These are phyloP conservation scores for Xiphorhynchus erythropygius DNA, from an alignment of 2,797 vertebrate genomes.

Conservation along the genomic window DNA sequence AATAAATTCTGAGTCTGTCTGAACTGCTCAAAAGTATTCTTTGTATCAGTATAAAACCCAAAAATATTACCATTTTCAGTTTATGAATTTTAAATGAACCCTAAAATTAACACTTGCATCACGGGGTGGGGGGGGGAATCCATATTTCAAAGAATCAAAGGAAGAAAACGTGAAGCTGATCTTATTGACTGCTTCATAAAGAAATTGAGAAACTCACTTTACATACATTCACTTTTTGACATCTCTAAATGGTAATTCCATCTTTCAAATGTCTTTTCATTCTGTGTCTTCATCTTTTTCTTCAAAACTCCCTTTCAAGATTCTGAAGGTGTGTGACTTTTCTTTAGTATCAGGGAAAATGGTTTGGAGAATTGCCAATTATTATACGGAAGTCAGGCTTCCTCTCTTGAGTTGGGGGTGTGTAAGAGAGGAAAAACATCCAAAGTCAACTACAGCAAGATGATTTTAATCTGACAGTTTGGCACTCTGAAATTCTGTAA, in stretches of 20 bases:
- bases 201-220: constrained; percentile 3
- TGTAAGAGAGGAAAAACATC: neutral
- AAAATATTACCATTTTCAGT: constrained; percentile 14
- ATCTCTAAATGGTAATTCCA: constrained; percentile 33
- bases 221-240: neutral
- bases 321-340: constrained; percentile 13
- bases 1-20: neutral
- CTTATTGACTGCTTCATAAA: constrained; percentile 36
- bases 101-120: constrained; percentile 42
- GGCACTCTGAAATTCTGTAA: neutral
- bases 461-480: neutral
- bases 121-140: neutral
- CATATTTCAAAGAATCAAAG: constrained; percentile 10
- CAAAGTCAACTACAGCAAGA: neutral
- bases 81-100: constrained; percentile 57
- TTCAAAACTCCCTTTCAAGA: constrained; percentile 20
- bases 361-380: neutral
- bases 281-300: constrained; percentile 19
- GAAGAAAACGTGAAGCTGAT: neutral
- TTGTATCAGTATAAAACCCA: neutral
- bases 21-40: constrained; percentile 1
- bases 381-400: neutral
- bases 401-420: neutral
- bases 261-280: constrained; percentile 28
- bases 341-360: neutral